phyloP scores from a whole-genome alignment of 2,113 vertebrate species.

The Antechinus stuartii region DNA sequence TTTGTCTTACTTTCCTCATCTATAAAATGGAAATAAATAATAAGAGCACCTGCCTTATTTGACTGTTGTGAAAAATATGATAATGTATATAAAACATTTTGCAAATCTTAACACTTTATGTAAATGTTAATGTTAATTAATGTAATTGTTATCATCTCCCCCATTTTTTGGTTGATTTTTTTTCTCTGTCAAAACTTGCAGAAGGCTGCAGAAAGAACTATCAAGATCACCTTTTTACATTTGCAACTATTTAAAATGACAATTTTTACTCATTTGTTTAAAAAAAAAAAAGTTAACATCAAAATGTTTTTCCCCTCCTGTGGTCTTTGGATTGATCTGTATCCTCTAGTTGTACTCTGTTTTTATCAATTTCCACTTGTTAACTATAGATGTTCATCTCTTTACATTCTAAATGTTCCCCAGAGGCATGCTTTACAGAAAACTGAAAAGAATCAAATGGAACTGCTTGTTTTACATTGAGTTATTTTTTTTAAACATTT shows the following conservation, averaged over 20 bases:
- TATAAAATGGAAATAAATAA: background rate
- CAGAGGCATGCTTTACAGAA: constrained; percentile 3
- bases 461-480: constrained; percentile 22
- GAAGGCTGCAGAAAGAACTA: background rate
- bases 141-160: background rate
- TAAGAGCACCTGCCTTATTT: background rate
- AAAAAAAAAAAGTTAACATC: background rate
- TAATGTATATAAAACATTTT: background rate
- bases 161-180: background rate
- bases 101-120: background rate
- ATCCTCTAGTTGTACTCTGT: background rate
- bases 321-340: background rate
- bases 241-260: background rate
- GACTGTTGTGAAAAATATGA: background rate
- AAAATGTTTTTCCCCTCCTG: background rate
- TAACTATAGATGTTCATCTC: background rate
- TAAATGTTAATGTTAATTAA: background rate
- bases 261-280: background rate
- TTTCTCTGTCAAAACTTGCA: background rate
- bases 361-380: background rate
- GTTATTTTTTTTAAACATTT: constrained; percentile 45
- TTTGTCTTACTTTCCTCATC: background rate
- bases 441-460: background rate
- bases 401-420: constrained; percentile 34
- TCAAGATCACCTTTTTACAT: background rate